Percentiles rank a stretch among this genome's conserved stretches.
Evolutionary conservation across 2,797 vertebrate species (phyloP).

Genomic region (Falco berigora): DNA sequence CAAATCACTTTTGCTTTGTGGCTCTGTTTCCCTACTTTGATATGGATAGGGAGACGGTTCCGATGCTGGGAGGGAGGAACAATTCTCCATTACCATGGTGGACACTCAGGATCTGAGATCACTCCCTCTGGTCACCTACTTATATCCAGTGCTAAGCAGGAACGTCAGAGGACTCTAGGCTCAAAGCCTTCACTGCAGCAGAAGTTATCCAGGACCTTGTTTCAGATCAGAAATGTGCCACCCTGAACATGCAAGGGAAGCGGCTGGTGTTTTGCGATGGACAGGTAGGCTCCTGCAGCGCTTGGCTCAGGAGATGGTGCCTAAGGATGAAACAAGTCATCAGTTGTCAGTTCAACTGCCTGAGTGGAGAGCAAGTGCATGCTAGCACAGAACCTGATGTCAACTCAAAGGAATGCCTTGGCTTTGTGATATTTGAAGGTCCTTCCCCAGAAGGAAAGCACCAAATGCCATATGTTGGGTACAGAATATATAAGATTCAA

Average conservation of each 20-base stretch:
- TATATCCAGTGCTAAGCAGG: background rate
- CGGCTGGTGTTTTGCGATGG: background rate
- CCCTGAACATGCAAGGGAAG: fast-evolving
- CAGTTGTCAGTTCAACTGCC: background rate
- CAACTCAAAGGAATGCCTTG: background rate
- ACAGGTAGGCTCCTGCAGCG: background rate
- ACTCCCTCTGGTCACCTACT: background rate
- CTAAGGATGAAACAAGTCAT: background rate
- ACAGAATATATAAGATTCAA: fast-evolving
- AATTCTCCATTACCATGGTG: background rate
- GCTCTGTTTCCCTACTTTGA: background rate
- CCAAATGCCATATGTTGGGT: background rate
- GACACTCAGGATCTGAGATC: background rate
- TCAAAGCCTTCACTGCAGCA: background rate
- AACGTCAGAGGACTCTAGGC: background rate
- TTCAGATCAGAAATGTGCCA: background rate
- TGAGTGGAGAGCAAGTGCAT: background rate
- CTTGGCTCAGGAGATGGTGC: background rate
- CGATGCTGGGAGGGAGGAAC: no score
- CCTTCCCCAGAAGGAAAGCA: background rate
- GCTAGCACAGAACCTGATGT: background rate
- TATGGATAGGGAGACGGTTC: background rate
- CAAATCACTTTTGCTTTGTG: background rate
- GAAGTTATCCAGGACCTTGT: background rate
- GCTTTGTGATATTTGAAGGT: background rate